Percentiles rank a stretch among this genome's conserved stretches.
Conservation (phyloP, 2,113 vertebrate species). For the Lathamus discolor region DNA sequence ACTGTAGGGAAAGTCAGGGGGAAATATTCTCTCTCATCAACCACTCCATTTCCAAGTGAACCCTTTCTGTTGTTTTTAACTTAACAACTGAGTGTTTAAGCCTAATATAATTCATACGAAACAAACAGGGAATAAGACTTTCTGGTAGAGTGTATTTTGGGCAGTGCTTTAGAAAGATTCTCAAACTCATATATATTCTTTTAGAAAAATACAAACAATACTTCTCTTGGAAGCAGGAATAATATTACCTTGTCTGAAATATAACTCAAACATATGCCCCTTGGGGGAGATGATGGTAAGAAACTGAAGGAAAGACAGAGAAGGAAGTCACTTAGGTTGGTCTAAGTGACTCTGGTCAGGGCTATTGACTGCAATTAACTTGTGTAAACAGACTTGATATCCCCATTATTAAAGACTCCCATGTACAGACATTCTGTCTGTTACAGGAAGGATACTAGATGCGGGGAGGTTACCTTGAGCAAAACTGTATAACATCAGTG, state of each 20-base stretch:
- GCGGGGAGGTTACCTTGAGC: neutral
- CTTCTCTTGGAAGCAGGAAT: neutral
- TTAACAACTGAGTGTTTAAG: neutral
- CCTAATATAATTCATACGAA: neutral
- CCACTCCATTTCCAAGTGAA: neutral
- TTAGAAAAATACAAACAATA: neutral
- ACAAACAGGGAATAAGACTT: neutral
- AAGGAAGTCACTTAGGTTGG: neutral
- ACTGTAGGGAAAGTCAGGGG: neutral
- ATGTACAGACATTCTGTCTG: accelerated
- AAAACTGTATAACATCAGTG: neutral
- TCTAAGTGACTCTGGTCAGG: neutral
- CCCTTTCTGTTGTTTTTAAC: neutral
- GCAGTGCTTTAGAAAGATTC: neutral
- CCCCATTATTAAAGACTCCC: neutral
- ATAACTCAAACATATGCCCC: neutral
- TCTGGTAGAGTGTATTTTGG: neutral
- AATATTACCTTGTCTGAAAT: neutral
- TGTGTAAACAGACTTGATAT: neutral
- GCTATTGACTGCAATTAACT: neutral
- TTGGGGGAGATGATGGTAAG: neutral
- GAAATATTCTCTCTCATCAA: neutral
- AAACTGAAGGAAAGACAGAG: neutral
- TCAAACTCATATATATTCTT: neutral
- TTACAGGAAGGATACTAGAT: neutral